Conservation (phyloP, 2,113 vertebrate genomes). For the Protobothrops mucrosquamatus region DNA sequence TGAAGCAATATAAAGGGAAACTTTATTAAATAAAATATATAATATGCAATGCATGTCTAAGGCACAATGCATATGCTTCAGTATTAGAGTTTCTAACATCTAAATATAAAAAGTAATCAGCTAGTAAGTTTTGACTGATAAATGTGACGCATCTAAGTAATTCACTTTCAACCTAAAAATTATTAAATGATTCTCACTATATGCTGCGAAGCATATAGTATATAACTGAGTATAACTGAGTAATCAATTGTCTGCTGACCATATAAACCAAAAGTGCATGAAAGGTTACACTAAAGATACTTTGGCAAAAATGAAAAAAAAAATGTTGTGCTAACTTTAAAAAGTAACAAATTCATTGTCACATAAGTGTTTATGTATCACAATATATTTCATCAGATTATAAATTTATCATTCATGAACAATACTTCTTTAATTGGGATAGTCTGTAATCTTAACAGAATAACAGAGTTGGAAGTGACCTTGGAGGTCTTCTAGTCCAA, state of each 20-base stretch:
- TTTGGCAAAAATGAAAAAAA: neutral
- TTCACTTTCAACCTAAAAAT: neutral
- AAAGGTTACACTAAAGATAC: neutral
- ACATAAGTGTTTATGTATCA: neutral
- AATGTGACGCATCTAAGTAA: neutral
- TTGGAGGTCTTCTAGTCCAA: no score
- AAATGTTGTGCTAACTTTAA: neutral
- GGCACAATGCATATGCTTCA: neutral
- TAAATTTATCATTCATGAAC: neutral
- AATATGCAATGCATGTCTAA: neutral
- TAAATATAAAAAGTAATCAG: neutral
- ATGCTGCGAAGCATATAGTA: neutral
- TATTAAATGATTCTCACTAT: neutral
- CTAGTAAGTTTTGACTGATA: neutral
- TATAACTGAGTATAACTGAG: neutral
- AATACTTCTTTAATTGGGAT: neutral
- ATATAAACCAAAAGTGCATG: neutral
- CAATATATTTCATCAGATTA: neutral
- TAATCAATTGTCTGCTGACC: neutral
- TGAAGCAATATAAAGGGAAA: neutral
- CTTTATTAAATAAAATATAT: neutral
- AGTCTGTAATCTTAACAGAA: neutral
- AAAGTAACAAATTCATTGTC: neutral
- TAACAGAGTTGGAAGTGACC: no score
- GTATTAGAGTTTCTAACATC: neutral